These are phyloP conservation scores for Halcyon badia DNA, from an alignment of 2,797 vertebrate genomes.

Conservation along the genomic window DNA sequence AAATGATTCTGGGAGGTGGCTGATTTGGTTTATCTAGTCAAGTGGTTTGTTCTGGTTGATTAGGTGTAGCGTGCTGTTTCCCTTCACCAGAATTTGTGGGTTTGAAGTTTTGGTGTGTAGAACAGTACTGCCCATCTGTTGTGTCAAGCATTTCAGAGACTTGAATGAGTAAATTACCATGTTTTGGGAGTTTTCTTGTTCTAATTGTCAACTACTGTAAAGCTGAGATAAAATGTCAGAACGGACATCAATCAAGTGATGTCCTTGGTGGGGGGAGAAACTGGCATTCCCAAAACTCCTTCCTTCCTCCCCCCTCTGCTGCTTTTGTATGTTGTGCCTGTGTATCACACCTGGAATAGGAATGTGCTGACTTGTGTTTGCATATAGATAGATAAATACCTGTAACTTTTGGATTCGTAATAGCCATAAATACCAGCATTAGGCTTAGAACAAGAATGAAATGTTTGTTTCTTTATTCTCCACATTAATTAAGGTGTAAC, in stretches of 20 bases:
- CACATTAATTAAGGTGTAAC: background rate
- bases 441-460: background rate
- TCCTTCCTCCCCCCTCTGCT: too few relatives aligned
- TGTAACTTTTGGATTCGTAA: background rate
- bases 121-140: background rate
- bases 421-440: background rate
- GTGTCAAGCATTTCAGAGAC: background rate
- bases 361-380: background rate
- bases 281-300: background rate
- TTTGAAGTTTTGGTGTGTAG: background rate
- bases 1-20: background rate
- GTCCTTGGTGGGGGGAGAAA: background rate
- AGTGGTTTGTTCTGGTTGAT: background rate
- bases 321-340: background rate
- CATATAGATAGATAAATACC: accelerated
- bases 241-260: background rate
- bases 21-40: background rate
- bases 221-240: background rate
- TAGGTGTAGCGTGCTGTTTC: background rate
- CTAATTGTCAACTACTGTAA: background rate
- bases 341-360: background rate
- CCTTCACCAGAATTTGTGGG: background rate
- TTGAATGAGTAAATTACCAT: background rate
- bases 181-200: background rate
- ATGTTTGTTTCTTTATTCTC: background rate